Percentiles rank a stretch among this genome's conserved stretches.
Conservation (phyloP, 2,113 vertebrate genomes). For the Cathartes aura region DNA sequence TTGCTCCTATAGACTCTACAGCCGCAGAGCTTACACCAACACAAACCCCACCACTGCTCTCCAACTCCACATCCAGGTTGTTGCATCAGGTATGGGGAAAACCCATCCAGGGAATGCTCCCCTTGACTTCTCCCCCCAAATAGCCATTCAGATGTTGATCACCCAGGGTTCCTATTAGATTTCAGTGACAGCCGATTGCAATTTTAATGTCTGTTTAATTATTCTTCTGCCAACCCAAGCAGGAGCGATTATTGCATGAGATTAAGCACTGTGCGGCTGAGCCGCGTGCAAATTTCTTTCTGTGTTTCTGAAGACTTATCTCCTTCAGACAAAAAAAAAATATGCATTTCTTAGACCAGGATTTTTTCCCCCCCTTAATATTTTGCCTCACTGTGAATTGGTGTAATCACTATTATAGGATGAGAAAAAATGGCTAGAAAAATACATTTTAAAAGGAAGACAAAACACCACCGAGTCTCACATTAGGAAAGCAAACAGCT, state of each 20-base stretch:
- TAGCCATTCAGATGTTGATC: not conserved
- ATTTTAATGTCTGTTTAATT: constrained; percentile 20
- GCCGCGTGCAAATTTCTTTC: not conserved
- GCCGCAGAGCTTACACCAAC: fast-evolving
- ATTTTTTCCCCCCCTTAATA: not conserved
- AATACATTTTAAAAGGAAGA: not conserved
- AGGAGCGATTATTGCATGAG: not conserved
- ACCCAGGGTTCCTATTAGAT: not conserved
- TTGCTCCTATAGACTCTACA: not conserved
- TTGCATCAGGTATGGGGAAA: not conserved
- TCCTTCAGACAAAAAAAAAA: constrained; percentile 6
- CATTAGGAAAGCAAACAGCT: not conserved
- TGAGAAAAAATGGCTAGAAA: not conserved
- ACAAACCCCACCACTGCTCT: not conserved
- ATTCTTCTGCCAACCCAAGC: not conserved
- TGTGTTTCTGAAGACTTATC: not conserved
- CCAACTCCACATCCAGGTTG: not conserved
- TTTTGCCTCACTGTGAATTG: not conserved
- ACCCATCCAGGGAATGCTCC: not conserved
- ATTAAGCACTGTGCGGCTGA: not conserved
- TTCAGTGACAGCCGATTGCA: not conserved
- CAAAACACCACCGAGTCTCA: not conserved
- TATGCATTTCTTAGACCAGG: not conserved
- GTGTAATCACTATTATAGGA: not conserved
- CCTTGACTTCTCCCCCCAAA: not conserved